phyloP scores from a whole-genome alignment of 35 echinoderm and acorn worm species.

The Ptychodera flava region DNA sequence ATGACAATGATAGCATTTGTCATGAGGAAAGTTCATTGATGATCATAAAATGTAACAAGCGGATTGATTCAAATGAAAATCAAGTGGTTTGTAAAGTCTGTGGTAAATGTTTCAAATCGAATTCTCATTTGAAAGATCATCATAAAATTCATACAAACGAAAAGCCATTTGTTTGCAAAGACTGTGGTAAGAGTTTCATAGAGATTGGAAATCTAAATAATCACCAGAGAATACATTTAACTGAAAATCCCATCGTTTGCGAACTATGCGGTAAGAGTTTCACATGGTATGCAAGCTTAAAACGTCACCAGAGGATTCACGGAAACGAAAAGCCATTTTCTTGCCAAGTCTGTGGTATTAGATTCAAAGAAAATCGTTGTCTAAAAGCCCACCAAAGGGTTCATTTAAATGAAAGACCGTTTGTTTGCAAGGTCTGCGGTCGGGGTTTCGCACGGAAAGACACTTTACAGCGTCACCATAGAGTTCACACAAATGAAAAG shows the following conservation, averaged over 20 bases:
- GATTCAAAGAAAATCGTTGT: background rate
- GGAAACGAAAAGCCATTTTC: background rate
- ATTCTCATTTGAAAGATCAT: slow-evolving; percentile 22
- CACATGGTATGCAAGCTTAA: background rate
- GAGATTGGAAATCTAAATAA: slow-evolving; percentile 25
- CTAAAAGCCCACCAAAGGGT: background rate
- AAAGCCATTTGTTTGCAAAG: slow-evolving; percentile 28
- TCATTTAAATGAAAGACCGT: slow-evolving; percentile 22
- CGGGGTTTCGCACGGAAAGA: slow-evolving; percentile 5
- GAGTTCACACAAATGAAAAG: slow-evolving; percentile 28
- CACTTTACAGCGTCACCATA: slow-evolving; percentile 3
- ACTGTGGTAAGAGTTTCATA: slow-evolving; percentile 56
- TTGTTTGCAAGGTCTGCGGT: slow-evolving; percentile 8
- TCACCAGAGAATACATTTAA: slow-evolving; percentile 21
- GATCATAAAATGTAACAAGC: slow-evolving; percentile 12
- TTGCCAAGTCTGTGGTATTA: slow-evolving; percentile 16
- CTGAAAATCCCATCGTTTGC: slow-evolving; percentile 19
- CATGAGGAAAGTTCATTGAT: slow-evolving; percentile 3
- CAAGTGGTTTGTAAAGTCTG: slow-evolving; percentile 26
- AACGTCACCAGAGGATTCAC: slow-evolving; percentile 23
- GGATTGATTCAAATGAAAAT: slow-evolving; percentile 20
- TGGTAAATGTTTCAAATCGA: slow-evolving; percentile 19
- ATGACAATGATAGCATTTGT: too few relatives aligned
- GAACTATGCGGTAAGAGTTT: slow-evolving; percentile 22
- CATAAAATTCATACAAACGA: slow-evolving; percentile 26